Percentiles rank a stretch among this genome's conserved stretches.
Evolutionary conservation across 2,113 vertebrate species (phyloP).

Genomic region (Salvator merianae): DNA sequence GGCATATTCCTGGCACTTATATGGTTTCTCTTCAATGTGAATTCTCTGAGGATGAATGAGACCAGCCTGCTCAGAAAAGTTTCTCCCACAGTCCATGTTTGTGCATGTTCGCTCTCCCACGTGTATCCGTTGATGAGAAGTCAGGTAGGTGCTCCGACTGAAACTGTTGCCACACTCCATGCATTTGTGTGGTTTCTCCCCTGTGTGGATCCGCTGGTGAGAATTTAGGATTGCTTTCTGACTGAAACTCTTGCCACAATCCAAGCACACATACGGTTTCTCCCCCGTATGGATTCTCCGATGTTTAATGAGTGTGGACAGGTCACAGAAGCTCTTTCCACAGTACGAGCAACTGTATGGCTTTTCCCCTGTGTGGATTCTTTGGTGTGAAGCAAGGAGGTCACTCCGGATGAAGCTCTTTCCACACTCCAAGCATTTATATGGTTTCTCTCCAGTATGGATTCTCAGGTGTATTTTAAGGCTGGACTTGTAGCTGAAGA

Average conservation of each 20-base stretch:
- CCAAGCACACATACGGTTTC: neutral
- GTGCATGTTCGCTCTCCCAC: slow-evolving; percentile 52
- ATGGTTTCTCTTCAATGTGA: slow-evolving; percentile 67
- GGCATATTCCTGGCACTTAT: slow-evolving; percentile 64
- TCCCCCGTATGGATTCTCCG: slow-evolving; percentile 10
- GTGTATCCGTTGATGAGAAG: slow-evolving; percentile 61
- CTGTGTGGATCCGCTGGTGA: slow-evolving; percentile 12
- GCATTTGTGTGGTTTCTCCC: slow-evolving; percentile 54
- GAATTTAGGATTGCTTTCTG: slow-evolving; percentile 24
- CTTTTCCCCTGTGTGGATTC: slow-evolving; percentile 57
- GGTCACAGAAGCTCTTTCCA: slow-evolving; percentile 18
- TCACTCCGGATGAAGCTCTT: slow-evolving; percentile 67
- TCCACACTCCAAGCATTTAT: slow-evolving; percentile 58
- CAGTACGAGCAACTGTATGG: slow-evolving; percentile 4
- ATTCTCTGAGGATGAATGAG: slow-evolving; percentile 63
- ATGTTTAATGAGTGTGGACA: slow-evolving; percentile 1
- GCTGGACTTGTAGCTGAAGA: slow-evolving; percentile 64
- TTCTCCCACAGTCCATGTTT: slow-evolving; percentile 58
- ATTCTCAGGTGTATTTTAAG: slow-evolving; percentile 66
- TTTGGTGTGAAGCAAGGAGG: slow-evolving; percentile 63
- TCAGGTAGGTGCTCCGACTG: slow-evolving; percentile 63
- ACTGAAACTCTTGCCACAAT: slow-evolving; percentile 29
- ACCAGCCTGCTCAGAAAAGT: slow-evolving; percentile 58
- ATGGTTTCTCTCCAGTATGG: slow-evolving; percentile 68
- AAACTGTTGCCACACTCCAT: slow-evolving; percentile 59